Percentiles rank a stretch among this genome's conserved stretches.
phyloP scores from a whole-genome alignment of 2,888 invertebrate species.

The Mechanitis messenoides region DNA sequence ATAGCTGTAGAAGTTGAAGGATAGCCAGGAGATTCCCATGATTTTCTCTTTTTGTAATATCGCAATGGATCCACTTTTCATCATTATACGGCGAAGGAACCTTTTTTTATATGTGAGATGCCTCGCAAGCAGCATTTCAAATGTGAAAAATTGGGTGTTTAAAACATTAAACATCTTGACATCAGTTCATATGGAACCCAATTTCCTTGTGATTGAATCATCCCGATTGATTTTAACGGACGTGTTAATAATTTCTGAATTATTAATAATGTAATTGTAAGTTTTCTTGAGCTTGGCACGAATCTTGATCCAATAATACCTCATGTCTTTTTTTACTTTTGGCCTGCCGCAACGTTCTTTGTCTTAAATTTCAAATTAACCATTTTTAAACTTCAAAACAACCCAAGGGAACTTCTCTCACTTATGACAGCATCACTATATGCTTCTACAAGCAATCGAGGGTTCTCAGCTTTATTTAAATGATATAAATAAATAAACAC shows the following conservation, averaged over 20 bases:
- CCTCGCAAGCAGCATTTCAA: conserved; percentile 9
- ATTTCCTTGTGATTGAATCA: conserved; percentile 1
- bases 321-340: conserved; percentile 5
- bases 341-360: conserved; percentile 12
- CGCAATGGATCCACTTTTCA: conserved; percentile 20
- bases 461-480: too few species aligned
- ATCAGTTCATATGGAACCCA: conserved; percentile 1
- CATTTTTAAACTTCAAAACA: conserved; percentile 7
- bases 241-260: not conserved
- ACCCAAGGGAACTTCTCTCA: conserved; percentile 8
- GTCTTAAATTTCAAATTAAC: conserved; percentile 14
- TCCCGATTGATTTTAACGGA: not conserved
- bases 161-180: not conserved
- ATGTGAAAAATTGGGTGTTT: conserved; percentile 7
- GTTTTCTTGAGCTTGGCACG: not conserved
- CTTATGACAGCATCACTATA: conserved; percentile 6
- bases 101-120: not conserved
- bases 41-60: conserved; percentile 24
- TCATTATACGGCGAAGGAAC: conserved; percentile 5
- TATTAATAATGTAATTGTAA: not conserved
- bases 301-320: not conserved
- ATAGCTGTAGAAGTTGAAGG: conserved; percentile 18
- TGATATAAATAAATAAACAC: too few species aligned
- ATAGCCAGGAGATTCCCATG: conserved; percentile 20
- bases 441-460: conserved; percentile 3